phyloP scores from a whole-genome alignment of 2,797 vertebrate species.

The Oreochromis mossambicus region DNA sequence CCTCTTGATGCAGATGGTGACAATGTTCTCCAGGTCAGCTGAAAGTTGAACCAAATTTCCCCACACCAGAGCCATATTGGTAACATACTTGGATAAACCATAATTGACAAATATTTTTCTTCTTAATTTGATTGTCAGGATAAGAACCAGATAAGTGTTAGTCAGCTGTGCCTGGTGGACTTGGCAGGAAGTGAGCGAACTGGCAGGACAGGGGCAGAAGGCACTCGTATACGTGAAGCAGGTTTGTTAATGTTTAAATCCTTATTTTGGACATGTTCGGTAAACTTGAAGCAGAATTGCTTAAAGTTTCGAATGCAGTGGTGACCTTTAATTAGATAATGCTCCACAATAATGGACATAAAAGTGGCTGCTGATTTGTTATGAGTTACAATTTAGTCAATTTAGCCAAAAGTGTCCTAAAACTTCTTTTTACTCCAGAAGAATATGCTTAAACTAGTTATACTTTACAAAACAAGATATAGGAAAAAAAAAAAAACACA shows the following conservation, averaged over 20 bases:
- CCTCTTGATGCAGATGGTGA: constrained; percentile 93
- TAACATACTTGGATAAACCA: neutral
- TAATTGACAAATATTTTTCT: neutral
- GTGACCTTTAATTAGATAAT: neutral
- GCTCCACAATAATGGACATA: neutral
- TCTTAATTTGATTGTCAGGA: constrained; percentile 72
- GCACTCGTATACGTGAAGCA: constrained; percentile 90
- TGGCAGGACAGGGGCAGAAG: constrained; percentile 91
- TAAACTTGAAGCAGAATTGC: neutral
- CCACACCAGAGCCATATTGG: neutral
- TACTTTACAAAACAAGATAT: neutral
- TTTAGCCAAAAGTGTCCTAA: neutral
- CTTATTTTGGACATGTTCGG: neutral
- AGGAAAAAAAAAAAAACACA: neutral
- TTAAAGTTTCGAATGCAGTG: neutral
- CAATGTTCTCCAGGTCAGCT: constrained; percentile 88
- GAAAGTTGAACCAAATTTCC: neutral
- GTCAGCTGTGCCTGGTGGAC: constrained; percentile 94
- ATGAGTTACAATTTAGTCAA: neutral
- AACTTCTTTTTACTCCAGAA: neutral
- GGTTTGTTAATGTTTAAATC: constrained; percentile 66
- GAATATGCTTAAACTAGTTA: neutral
- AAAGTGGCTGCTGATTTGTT: neutral
- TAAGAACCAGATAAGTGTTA: constrained; percentile 87
- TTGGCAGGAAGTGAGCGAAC: constrained; percentile 96